Evolutionary conservation across 2,113 vertebrate genomes (phyloP), one percentile per base, ranked within the genome.

Genomic region (Urocitellus parryii): DNA sequence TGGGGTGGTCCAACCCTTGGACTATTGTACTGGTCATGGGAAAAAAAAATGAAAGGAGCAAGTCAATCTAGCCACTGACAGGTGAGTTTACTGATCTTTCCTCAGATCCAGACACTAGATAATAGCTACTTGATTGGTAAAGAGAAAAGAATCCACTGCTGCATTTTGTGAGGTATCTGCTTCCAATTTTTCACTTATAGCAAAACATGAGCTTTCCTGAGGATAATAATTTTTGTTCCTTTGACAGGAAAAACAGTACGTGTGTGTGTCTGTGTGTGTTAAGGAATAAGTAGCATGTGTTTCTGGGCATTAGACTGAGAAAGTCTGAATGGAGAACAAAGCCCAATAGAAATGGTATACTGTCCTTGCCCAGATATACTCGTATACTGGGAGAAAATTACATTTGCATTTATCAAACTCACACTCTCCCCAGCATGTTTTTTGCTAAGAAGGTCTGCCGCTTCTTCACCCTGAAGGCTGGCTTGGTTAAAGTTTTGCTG

Each of bases 161-260:
- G 32, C 48, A 5, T 80, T 70, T 83, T 87, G 11, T 22, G 16
- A 80, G 48, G 10, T n/a, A 39, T 29, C 18, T 65, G 32, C 25
- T 61, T 53, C 24, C 45, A 48, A 45, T 65, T 83, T 86, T 87
- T 92, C 34, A 78, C 22, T 32, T 68, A 8, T 3, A 67, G 88
- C 5, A 83, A 70, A 80, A 81, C 87, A 9, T 56, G 42, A 76
- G 14, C 51, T 95, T 90, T 88, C 84, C 90, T 86, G 91, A 85
- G 22, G 29, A 56, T n/a, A n/a, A 42, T 27, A 18, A 29, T 42
- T 90, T 84, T 68, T 72, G 34, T 56, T 90, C 82, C 22, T 78
- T 90, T 92, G 67, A 88, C 61, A 89, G 39, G 67, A 81, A 68
- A 73, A 67, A 51, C 4, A 27, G 16, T 83, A 17, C n/a, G n/a